Conservation (phyloP, 2,888 invertebrate species). For the Troilus luridus region DNA sequence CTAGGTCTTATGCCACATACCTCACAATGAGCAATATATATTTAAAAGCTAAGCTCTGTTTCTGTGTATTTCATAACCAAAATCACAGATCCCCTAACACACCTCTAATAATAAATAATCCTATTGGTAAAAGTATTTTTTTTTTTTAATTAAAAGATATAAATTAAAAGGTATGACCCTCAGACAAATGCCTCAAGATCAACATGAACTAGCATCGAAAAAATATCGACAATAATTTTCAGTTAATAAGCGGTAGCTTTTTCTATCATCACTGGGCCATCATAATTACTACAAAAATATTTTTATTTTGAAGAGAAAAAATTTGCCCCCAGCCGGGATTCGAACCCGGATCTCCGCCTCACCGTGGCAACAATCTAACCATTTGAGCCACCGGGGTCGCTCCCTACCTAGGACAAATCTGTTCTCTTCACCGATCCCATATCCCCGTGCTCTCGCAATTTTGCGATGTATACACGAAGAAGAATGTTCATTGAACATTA, state of each 20-base stretch:
- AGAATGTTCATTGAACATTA: no score
- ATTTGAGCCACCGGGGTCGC: no score
- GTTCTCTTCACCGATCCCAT: no score
- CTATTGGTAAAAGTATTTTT: not conserved
- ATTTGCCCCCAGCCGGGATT: no score
- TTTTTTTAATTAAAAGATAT: not conserved
- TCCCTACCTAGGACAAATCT: no score
- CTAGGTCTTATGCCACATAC: conserved; percentile 48
- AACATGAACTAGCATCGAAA: conserved; percentile 37
- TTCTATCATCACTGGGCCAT: conserved; percentile 14
- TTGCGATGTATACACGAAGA: no score
- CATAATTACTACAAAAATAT: no score
- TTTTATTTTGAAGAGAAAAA: no score
- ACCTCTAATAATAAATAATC: no score
- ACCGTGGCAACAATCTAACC: no score
- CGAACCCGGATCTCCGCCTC: no score
- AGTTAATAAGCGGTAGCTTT: conserved; percentile 34
- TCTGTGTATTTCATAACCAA: conserved; percentile 42
- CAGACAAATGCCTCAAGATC: conserved; percentile 40
- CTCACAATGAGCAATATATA: conserved; percentile 17
- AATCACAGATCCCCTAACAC: not conserved
- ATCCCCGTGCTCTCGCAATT: no score
- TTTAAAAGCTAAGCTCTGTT: conserved; percentile 11
- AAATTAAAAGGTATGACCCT: not conserved
- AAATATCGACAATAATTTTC: conserved; percentile 13